A percentile compares a stretch with the other conserved stretches of the same genome.
phyloP scores from a whole-genome alignment of 2,888 invertebrate species.

The Stramonita haemastoma region DNA sequence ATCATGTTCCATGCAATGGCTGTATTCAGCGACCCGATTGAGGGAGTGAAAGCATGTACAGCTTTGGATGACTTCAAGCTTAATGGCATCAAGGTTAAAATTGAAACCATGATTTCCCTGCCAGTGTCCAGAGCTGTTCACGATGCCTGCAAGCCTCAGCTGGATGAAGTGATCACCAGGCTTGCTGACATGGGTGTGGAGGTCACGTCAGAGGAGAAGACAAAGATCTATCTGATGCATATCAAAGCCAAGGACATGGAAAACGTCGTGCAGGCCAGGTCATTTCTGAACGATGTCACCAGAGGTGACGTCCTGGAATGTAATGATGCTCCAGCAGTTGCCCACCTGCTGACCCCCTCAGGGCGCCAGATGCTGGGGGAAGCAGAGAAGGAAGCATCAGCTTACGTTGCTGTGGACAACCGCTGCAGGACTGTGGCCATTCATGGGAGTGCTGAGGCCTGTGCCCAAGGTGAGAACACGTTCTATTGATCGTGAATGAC shows the following conservation, averaged over 20 bases:
- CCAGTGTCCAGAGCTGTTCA: conserved; percentile 49
- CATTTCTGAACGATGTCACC: conserved; percentile 23
- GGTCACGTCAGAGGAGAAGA: conserved; percentile 49
- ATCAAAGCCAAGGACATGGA: conserved; percentile 39
- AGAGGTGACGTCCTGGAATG: conserved; percentile 45
- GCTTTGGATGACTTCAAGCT: conserved; percentile 35
- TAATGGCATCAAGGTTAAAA: conserved; percentile 43
- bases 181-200: conserved; percentile 42
- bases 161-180: conserved; percentile 44
- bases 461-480: conserved; percentile 26
- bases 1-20: conserved; percentile 54
- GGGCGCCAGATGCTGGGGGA: conserved; percentile 41
- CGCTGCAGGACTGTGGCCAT: conserved; percentile 39
- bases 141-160: conserved; percentile 47
- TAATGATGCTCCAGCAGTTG: not conserved
- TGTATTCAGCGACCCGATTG: conserved; percentile 53
- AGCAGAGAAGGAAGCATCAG: conserved; percentile 31
- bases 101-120: conserved; percentile 52
- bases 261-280: conserved; percentile 9
- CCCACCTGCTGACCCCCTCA: conserved; percentile 39
- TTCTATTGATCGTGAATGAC: too few species aligned
- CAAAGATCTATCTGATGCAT: conserved; percentile 44
- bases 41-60: conserved; percentile 52
- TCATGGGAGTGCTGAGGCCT: conserved; percentile 29
- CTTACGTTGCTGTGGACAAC: conserved; percentile 37